phyloP scores from a whole-genome alignment of 2,113 vertebrate genomes.

The Tupaia tana region DNA sequence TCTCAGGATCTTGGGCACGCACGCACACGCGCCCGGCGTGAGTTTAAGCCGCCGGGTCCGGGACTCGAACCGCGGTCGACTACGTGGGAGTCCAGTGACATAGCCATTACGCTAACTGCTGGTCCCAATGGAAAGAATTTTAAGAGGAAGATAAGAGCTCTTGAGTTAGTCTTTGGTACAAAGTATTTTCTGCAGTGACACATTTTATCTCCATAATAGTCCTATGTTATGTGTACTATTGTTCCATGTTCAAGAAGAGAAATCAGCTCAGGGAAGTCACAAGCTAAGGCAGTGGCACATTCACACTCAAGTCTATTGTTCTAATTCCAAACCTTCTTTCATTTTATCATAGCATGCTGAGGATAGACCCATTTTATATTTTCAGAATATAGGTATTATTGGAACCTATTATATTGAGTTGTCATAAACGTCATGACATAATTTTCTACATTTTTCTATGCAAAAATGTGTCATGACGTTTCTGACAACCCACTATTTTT shows the following conservation, averaged over 20 bases:
- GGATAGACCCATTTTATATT: background rate
- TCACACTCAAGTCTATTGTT: background rate
- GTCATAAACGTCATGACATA: too few species aligned
- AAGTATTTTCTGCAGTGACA: background rate
- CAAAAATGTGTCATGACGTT: too few species aligned
- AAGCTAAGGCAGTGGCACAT: background rate
- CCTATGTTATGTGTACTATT: background rate
- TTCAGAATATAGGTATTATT: constrained; percentile 10
- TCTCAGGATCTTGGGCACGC: too few species aligned
- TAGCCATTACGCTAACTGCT: too few species aligned
- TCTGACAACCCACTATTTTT: background rate
- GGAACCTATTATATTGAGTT: background rate
- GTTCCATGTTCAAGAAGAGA: background rate
- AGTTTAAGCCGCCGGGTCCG: too few species aligned
- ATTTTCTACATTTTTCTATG: too few species aligned
- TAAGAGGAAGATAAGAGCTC: background rate
- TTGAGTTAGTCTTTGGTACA: background rate
- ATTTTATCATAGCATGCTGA: background rate
- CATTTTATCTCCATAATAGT: background rate
- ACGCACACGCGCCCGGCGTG: too few species aligned
- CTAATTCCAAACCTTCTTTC: background rate
- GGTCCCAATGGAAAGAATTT: too few species aligned
- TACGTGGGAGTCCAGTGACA: too few species aligned
- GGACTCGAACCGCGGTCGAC: too few species aligned
- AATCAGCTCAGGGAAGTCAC: background rate